Conservation (phyloP, 2,888 invertebrate species). For the Andrena praecox region DNA sequence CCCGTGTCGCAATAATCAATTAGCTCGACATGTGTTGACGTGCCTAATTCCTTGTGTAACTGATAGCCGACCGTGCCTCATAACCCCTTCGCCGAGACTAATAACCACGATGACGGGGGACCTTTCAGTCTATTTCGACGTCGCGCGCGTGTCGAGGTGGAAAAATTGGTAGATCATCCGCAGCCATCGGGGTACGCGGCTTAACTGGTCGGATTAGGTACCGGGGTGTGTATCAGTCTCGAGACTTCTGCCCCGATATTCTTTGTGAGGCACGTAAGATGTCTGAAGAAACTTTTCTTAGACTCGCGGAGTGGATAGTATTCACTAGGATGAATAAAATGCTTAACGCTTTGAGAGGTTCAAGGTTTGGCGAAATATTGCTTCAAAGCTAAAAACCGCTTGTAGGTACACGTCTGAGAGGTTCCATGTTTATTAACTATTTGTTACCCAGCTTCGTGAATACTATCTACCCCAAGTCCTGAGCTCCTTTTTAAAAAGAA, state of each 20-base stretch:
- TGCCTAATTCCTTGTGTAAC: conserved; percentile 78
- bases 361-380: no score
- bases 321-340: no score
- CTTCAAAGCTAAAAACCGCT: no score
- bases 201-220: not conserved
- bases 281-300: no score
- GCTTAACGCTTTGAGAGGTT: no score
- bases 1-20: conserved; percentile 80
- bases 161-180: conserved; percentile 19
- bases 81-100: conserved; percentile 75
- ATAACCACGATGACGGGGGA: conserved; percentile 58
- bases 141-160: conserved; percentile 6
- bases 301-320: no score
- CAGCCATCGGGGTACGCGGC: conserved; percentile 3
- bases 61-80: conserved; percentile 74
- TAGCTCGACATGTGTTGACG: conserved; percentile 76
- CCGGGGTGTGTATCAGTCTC: not conserved
- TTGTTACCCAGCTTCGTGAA: no score
- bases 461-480: no score
- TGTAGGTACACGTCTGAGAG: no score
- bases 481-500: no score
- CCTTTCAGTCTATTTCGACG: conserved; percentile 52
- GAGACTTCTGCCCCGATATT: not conserved
- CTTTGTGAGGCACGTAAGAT: not conserved
- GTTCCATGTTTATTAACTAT: no score